phyloP scores from a whole-genome alignment of 2,113 vertebrate species.

The Tachysurus fulvidraco region DNA sequence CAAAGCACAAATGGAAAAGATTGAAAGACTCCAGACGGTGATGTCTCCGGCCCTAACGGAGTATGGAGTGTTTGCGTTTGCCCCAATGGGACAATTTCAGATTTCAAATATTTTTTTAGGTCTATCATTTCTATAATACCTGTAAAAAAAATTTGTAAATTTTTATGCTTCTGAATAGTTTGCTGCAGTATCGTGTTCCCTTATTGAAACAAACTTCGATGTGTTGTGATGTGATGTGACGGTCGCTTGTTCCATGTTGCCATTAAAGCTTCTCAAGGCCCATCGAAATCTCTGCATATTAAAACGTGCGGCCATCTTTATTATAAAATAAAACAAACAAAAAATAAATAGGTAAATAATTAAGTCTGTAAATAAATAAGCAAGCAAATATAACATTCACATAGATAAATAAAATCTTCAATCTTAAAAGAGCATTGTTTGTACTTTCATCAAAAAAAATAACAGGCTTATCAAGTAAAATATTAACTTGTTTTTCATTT shows the following conservation, averaged over 20 bases:
- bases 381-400: neutral
- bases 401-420: neutral
- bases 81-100: neutral
- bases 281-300: neutral
- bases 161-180: neutral
- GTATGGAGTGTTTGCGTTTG: neutral
- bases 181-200: neutral
- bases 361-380: neutral
- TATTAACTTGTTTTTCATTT: too few relatives aligned
- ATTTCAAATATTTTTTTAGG: neutral
- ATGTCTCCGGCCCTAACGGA: neutral
- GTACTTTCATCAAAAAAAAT: neutral
- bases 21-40: neutral
- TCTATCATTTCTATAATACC: neutral
- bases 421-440: neutral
- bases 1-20: neutral
- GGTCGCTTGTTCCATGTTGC: neutral
- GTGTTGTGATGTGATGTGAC: neutral
- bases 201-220: neutral
- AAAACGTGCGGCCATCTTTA: neutral
- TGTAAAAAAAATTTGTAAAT: neutral
- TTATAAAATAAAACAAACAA: too few relatives aligned
- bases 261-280: neutral
- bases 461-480: neutral
- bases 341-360: neutral